Base-by-base conservation (phyloP, 2,113 vertebrate genomes). In the Cyprinodon variegatus region DNA sequence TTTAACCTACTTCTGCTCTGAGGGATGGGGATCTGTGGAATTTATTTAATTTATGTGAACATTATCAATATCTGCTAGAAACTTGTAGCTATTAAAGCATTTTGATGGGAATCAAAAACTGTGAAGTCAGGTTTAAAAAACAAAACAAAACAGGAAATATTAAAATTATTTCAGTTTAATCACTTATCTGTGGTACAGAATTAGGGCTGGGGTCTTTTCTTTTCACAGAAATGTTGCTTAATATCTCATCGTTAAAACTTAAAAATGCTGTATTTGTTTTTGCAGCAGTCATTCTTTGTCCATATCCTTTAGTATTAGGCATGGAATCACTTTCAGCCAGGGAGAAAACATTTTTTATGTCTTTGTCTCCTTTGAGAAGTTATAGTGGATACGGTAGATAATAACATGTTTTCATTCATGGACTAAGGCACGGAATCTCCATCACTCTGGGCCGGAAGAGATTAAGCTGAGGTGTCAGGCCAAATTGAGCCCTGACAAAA, bases 401-500 rank as follows among this genome's bases (percentile, higher is more conserved):
- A 50, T 37, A 14, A 53, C 9, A 40, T 37, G 3, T 29, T 50
- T 45, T 11, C 36, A 48, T 50, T 36, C 50, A 74, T 2, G 43
- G 20, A 40, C 39, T 62, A 36, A 57, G 61, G 41, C 20, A 1
- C 8, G 37, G 48, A 57, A 17, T 61, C 36, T 68, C 1, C 40
- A 43, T n/a, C 40, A 37, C 1, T 69, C n/a, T 65, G 39, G 65
- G 59, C 17, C 39, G 50, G 17, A 20, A 41, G 41, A 45, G 13
- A 50, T 80, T 57, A 78, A 69, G 61, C 67, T 68, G 40, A 79
- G 70, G 37, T 59, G 48, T 75, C 14, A 57, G 65, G 62, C 43
- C n/a, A 37, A 48, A 60, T 36, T 70, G 68, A 64, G 48, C 43
- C 38, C 65, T 63, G 63, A 63, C 62, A 75, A 70, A 85, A 43